Base-by-base conservation (phyloP, 2,888 invertebrate species). In the Galeruca laticollis region DNA sequence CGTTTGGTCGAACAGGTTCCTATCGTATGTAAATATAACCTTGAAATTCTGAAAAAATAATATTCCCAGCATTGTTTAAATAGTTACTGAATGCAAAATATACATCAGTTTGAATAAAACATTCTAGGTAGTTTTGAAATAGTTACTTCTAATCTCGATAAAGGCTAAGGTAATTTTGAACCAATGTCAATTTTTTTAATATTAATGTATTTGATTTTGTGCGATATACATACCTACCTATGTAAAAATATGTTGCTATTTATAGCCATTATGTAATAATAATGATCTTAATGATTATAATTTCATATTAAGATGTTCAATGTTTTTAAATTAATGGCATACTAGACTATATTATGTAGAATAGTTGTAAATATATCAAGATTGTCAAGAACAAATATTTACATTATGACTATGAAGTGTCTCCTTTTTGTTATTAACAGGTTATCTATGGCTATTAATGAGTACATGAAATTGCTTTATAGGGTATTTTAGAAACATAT, bases 21-120 rank as follows among this genome's bases (percentile, higher is more conserved):
- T 43, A 43, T 47, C 15, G 47, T 18, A 47, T 18, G 47, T 47
- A 47, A 47, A 47, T 15, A 47, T 47, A 47, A 47, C 47, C 47
- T 47, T 47, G 47, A 18, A 47, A 47, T 15, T 1, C 15, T 10
- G 2, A n/a, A 40, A 26, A 3, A 26, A 26, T 26, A 3, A 26
- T 5, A 26, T 26, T 26, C 26, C 4, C 6, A 26, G 26, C 26
- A 26, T 26, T 26, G 1, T 26, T 40, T 15, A 47, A 47, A 18
- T 47, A 15, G 15, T 47, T n/a, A 40, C 0, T n/a, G 4, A 40
- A n/a, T n/a, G n/a, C 40, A 47, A n/a, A n/a, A n/a, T 47, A 43
- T 15, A 26, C 6, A 47, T 47, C 15, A 5, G 47, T 47, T 47
- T 15, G 4, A 47, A 47, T 6, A 15, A 6, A 47, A 47, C 1